Percentiles rank a stretch among this genome's conserved stretches.
Evolutionary conservation across 2,113 vertebrate species (phyloP).

Genomic region (Dicerorhinus sumatrensis): DNA sequence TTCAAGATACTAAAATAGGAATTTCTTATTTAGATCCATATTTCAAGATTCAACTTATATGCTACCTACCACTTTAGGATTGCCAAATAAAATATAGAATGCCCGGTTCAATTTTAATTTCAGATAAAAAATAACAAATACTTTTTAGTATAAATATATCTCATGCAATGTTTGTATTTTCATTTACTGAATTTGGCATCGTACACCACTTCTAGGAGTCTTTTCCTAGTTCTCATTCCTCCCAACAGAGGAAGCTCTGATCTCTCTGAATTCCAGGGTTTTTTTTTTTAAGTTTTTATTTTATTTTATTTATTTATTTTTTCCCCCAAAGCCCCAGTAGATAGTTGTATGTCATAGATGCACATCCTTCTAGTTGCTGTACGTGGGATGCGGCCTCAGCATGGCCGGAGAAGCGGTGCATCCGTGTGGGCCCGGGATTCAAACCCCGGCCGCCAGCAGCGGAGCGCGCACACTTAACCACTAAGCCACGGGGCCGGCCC

Average conservation of each 20-base stretch:
- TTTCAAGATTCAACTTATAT: not conserved
- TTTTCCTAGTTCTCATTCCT: not conserved
- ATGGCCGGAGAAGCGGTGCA: too few species aligned
- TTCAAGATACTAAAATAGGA: not conserved
- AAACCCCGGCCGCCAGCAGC: too few species aligned
- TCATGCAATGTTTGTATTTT: not conserved
- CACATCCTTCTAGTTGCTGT: too few species aligned
- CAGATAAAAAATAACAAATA: not conserved
- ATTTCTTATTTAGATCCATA: not conserved
- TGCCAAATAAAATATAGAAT: constrained; percentile 11
- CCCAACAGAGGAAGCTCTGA: not conserved
- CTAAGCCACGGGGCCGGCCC: too few species aligned
- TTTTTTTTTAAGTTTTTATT: too few species aligned
- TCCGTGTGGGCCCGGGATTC: too few species aligned
- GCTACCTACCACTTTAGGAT: not conserved
- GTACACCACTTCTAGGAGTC: not conserved
- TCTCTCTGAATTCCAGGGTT: not conserved
- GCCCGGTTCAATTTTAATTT: not conserved
- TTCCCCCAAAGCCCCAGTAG: too few species aligned
- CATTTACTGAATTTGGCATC: not conserved
- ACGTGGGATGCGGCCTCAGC: too few species aligned
- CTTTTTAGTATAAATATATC: not conserved
- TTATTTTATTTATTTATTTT: too few species aligned
- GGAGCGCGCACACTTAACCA: too few species aligned
- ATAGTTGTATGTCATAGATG: too few species aligned